Percentiles rank a stretch among this genome's conserved stretches.
Evolutionary conservation across 2,888 invertebrate genomes (phyloP).

Genomic region (Orthonychiurus folsomi): DNA sequence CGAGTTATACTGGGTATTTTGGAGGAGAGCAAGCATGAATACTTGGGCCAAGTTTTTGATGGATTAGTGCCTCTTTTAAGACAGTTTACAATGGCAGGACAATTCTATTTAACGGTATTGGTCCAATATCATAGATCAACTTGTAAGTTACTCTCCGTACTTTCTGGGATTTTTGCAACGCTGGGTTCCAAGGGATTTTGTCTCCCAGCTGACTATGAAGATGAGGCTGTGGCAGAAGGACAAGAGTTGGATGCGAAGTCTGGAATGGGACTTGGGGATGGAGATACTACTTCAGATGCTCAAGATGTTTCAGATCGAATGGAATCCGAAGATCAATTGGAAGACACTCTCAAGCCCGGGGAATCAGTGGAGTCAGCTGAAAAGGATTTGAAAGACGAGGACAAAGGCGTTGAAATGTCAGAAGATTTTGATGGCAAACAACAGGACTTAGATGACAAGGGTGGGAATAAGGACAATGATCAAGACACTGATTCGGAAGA

Average conservation of each 20-base stretch:
- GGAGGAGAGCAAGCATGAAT: not conserved
- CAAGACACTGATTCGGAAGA: slow-evolving; percentile 34
- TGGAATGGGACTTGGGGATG: slow-evolving; percentile 85
- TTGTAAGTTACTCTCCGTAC: slow-evolving; percentile 71
- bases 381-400: slow-evolving; percentile 63
- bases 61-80: slow-evolving; percentile 58
- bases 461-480: slow-evolving; percentile 55
- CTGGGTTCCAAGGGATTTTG: slow-evolving; percentile 84
- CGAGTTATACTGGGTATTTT: not conserved
- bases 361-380: slow-evolving; percentile 61
- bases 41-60: not conserved
- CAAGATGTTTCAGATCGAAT: slow-evolving; percentile 93
- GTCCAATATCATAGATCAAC: slow-evolving; percentile 67
- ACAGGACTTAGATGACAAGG: slow-evolving; percentile 60
- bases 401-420: slow-evolving; percentile 89
- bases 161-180: slow-evolving; percentile 76
- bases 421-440: slow-evolving; percentile 87
- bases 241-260: slow-evolving; percentile 48
- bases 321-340: slow-evolving; percentile 84
- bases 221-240: slow-evolving; percentile 45
- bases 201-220: slow-evolving; percentile 73
- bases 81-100: slow-evolving; percentile 63
- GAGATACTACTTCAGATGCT: slow-evolving; percentile 59
- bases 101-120: slow-evolving; percentile 70
- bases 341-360: slow-evolving; percentile 74